These are phyloP conservation scores for Cephonodes hylas DNA, from an alignment of 2,888 invertebrate species.

Conservation along the genomic window DNA sequence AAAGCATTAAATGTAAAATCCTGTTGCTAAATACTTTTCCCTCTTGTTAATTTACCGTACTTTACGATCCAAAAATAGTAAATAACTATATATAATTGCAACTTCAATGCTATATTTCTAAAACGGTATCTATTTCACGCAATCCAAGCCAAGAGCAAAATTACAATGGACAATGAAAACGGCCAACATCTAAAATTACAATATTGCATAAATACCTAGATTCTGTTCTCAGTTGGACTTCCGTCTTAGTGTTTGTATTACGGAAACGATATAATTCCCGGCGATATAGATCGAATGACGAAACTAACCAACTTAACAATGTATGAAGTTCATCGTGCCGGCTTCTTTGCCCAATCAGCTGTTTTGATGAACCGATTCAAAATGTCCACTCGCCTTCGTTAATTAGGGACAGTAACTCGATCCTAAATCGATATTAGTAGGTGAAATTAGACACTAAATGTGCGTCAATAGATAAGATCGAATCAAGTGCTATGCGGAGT, in stretches of 20 bases:
- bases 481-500: background rate
- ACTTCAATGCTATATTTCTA: background rate
- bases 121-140: background rate
- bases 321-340: constrained; percentile 32
- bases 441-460: background rate
- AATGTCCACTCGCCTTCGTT: constrained; percentile 24
- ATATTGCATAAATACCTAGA: background rate
- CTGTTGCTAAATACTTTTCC: background rate
- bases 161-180: background rate
- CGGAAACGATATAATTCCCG: constrained; percentile 17
- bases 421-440: constrained; percentile 43
- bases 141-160: background rate
- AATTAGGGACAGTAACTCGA: constrained; percentile 61
- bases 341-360: constrained; percentile 15
- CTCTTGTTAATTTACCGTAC: no score
- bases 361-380: constrained; percentile 9
- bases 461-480: background rate
- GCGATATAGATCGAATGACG: background rate
- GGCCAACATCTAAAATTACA: background rate
- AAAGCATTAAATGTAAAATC: no score
- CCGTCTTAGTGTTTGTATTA: constrained; percentile 4
- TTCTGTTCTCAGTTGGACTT: background rate
- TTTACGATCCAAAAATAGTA: no score
- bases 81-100: no score
- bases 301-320: constrained; percentile 18